phyloP scores from a whole-genome alignment of 2,113 vertebrate genomes.

The Gobius niger region DNA sequence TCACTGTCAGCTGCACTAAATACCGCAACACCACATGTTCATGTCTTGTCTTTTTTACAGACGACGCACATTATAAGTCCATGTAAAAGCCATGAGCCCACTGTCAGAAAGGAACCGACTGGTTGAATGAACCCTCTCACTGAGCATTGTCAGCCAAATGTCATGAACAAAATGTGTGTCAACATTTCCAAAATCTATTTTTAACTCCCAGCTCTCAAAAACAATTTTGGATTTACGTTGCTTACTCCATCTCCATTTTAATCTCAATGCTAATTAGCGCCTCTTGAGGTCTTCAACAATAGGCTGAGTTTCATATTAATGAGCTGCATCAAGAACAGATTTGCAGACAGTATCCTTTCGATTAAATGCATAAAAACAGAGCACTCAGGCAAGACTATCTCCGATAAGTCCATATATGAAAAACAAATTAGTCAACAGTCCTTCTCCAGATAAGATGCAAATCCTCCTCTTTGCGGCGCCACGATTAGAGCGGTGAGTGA shows the following conservation, averaged over 20 bases:
- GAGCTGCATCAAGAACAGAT: neutral
- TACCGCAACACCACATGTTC: too few relatives aligned
- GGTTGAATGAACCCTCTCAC: too few relatives aligned
- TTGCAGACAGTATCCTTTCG: neutral
- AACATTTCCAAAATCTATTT: neutral
- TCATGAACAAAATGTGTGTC: neutral
- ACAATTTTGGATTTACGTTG: neutral
- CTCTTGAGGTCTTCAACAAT: neutral
- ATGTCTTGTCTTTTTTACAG: too few relatives aligned
- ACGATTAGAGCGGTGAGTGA: slow-evolving; percentile 48
- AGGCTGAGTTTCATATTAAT: slow-evolving; percentile 5
- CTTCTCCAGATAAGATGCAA: slow-evolving; percentile 44
- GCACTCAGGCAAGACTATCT: slow-evolving; percentile 7
- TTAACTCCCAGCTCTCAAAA: neutral
- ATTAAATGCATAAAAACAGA: slow-evolving; percentile 15
- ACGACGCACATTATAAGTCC: too few relatives aligned
- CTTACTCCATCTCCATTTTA: neutral
- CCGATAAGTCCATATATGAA: neutral
- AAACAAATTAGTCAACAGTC: slow-evolving; percentile 13
- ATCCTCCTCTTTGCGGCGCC: slow-evolving; percentile 26
- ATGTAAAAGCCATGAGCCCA: too few relatives aligned
- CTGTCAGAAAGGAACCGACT: too few relatives aligned
- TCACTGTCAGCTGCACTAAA: too few relatives aligned
- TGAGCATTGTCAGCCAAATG: too few relatives aligned
- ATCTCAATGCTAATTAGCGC: neutral